Conservation (phyloP, 2,797 vertebrate species). For the Champsocephalus gunnari region DNA sequence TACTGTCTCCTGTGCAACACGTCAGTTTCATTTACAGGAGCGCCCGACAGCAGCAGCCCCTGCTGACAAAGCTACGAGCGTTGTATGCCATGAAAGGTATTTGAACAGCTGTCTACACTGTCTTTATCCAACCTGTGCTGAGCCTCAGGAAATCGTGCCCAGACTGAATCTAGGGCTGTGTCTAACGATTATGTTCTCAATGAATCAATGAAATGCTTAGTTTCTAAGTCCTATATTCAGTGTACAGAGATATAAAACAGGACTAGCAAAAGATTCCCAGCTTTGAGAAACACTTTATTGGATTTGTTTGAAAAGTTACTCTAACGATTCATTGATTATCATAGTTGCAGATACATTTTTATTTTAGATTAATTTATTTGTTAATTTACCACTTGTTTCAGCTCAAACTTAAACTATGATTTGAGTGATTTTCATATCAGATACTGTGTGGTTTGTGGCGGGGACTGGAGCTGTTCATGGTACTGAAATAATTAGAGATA, state of each 20-base stretch:
- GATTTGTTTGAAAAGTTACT: too few species aligned
- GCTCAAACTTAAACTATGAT: too few species aligned
- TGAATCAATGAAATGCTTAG: background rate
- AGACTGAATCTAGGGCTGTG: background rate
- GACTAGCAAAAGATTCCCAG: background rate
- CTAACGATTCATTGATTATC: too few species aligned
- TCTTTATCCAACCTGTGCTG: background rate
- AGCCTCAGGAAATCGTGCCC: background rate
- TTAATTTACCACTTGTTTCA: too few species aligned
- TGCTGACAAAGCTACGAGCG: slow-evolving; percentile 18
- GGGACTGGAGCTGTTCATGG: slow-evolving; percentile 11
- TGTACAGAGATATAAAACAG: too few species aligned
- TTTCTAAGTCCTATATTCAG: background rate
- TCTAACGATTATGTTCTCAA: background rate
- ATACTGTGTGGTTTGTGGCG: background rate
- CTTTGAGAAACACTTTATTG: background rate
- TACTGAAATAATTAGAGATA: slow-evolving; percentile 1
- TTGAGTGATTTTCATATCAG: background rate
- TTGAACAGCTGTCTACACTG: slow-evolving; percentile 33
- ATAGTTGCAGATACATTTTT: too few species aligned
- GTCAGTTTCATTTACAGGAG: slow-evolving; percentile 30
- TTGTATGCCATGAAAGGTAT: slow-evolving; percentile 15
- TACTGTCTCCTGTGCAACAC: slow-evolving; percentile 11
- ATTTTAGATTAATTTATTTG: too few species aligned
- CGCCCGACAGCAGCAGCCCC: background rate